phyloP scores from a whole-genome alignment of 2,797 vertebrate species.

The Rhinella marina region DNA sequence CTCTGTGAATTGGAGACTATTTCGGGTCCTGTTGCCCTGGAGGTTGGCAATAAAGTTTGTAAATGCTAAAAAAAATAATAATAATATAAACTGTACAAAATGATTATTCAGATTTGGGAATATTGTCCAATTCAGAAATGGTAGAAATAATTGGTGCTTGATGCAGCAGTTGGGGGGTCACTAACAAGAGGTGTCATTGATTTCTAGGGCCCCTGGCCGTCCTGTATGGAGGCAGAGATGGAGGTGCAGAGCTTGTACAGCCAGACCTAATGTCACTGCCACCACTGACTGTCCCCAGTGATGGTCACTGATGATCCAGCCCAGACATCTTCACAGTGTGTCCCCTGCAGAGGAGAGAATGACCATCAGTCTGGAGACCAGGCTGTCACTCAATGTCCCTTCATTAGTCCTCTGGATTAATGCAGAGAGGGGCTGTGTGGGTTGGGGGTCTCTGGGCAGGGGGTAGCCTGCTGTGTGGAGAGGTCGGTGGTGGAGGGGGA shows the following conservation, averaged over 20 bases:
- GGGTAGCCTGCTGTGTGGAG: conserved; percentile 26
- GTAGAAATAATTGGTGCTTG: background rate
- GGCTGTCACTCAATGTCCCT: conserved; percentile 31
- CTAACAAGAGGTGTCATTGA: background rate
- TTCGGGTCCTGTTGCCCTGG: background rate
- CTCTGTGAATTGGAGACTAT: background rate
- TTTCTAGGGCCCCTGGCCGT: no score
- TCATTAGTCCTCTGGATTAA: conserved; percentile 20
- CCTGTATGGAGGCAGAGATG: background rate
- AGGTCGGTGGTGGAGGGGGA: conserved; percentile 56
- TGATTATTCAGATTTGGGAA: background rate
- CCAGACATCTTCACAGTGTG: conserved; percentile 50
- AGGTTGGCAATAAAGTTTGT: background rate
- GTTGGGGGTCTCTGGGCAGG: conserved; percentile 66
- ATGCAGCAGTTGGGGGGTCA: background rate
- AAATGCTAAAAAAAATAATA: background rate
- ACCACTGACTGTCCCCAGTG: background rate
- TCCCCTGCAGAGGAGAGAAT: conserved; percentile 28
- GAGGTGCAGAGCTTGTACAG: no score
- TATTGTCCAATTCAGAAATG: background rate
- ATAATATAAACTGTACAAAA: background rate
- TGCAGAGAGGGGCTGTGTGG: conserved; percentile 50
- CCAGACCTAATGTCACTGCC: background rate
- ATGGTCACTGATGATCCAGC: conserved; percentile 22
- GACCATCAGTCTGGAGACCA: conserved; percentile 17